Evolutionary conservation across 2,888 invertebrate genomes (phyloP), one percentile per base, ranked within the genome.

Genomic region (Spodoptera exigua): DNA sequence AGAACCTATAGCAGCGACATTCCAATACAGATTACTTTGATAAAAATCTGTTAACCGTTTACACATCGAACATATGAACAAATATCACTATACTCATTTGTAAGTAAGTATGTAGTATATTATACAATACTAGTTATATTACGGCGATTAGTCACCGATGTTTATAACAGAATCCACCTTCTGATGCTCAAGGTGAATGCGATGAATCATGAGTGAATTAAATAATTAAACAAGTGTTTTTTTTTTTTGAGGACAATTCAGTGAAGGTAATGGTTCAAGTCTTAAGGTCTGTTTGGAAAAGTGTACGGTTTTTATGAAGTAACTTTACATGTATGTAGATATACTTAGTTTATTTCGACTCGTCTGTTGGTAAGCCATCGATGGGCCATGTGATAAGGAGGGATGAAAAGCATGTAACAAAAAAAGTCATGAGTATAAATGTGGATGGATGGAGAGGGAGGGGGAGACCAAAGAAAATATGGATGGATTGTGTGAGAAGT

Each of bases 91-190:
- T n/a, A n/a, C n/a, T n/a, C n/a, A n/a, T n/a, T n/a, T n/a, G n/a
- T n/a, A n/a, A n/a, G 43, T 17, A 52, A n/a, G n/a, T 10, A 17
- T 21, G 16, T 27, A 48, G 0, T 9, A 27, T 54, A 59, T 63
- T 64, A 55, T 52, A 52, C 63, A 68, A 68, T 66, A 65, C 35
- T 1, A 27, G 45, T 63, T 59, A 62, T 70, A 59, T 17, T 14
- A 65, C 41, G 21, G 13, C 41, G 51, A 60, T 74, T 76, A 73
- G 62, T 76, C 77, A 77, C 51, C 58, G 32, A 0, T 56, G 56
- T 61, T 68, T 70, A 44, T 52, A 64, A 56, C 47, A 63, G 61
- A 53, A 68, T 59, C 59, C 61, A 63, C 68, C 27, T 27, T 70
- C 32, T 53, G 62, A 60, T 47, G 64, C 59, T 59, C 68, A 63